phyloP scores from a whole-genome alignment of 2,888 invertebrate species.

The Meliscaeva auricollis region DNA sequence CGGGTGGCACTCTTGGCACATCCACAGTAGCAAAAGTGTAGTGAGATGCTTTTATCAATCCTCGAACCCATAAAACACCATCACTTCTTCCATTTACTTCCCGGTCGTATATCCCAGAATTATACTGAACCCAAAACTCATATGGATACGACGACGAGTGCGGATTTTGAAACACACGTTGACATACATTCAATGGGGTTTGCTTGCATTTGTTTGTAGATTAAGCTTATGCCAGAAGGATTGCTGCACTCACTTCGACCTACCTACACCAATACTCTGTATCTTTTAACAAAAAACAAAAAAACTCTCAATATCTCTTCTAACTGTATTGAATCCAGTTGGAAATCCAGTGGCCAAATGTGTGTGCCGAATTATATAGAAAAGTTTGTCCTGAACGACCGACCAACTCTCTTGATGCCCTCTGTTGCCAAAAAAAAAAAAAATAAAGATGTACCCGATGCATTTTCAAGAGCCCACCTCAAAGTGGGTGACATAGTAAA shows the following conservation, averaged over 20 bases:
- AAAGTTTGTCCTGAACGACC: constrained; percentile 60
- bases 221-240: constrained; percentile 70
- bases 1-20: neutral
- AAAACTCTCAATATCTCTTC: constrained; percentile 31
- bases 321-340: constrained; percentile 60
- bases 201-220: constrained; percentile 72
- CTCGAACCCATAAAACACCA: constrained; percentile 32
- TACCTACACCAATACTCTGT: neutral
- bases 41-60: constrained; percentile 65
- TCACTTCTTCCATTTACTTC: constrained; percentile 19
- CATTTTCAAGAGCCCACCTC: constrained; percentile 54
- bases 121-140: constrained; percentile 40
- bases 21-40: constrained; percentile 7
- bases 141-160: constrained; percentile 56
- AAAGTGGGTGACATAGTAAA: constrained; percentile 58
- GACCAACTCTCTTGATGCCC: constrained; percentile 29
- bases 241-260: constrained; percentile 50
- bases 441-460: neutral
- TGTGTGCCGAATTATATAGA: constrained; percentile 37
- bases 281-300: constrained; percentile 18
- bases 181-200: constrained; percentile 56
- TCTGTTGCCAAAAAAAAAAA: constrained; percentile 10
- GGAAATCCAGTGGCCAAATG: constrained; percentile 55
- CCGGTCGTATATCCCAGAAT: constrained; percentile 30
- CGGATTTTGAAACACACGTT: constrained; percentile 65